phyloP scores from a whole-genome alignment of 2,113 vertebrate species.

The Agapornis roseicollis region DNA sequence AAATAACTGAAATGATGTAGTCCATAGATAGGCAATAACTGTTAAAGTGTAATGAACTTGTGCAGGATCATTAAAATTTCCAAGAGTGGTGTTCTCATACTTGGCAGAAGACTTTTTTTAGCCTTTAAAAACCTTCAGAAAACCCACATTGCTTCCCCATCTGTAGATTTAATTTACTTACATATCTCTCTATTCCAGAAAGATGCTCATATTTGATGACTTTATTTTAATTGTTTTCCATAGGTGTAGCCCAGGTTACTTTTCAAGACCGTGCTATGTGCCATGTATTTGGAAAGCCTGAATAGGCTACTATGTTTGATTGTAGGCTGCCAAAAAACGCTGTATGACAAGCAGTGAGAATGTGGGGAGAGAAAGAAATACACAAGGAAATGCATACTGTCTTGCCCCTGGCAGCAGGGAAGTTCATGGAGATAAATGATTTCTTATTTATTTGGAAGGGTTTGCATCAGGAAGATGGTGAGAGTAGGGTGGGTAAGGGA shows the following conservation, averaged over 20 bases:
- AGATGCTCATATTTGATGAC: neutral
- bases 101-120: neutral
- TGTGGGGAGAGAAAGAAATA: neutral
- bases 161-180: neutral
- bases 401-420: slow-evolving; percentile 37
- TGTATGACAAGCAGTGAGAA: slow-evolving; percentile 18
- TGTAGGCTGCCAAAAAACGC: slow-evolving; percentile 25
- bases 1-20: neutral
- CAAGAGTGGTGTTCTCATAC: neutral
- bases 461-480: slow-evolving; percentile 35
- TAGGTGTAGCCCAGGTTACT: slow-evolving; percentile 2
- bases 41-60: neutral
- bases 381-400: neutral
- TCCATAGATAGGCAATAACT: neutral
- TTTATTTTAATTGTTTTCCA: slow-evolving; percentile 21
- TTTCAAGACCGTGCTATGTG: neutral
- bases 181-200: neutral
- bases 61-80: neutral
- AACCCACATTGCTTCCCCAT: neutral
- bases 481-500: neutral
- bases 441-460: slow-evolving; percentile 50
- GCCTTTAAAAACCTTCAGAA: neutral
- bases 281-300: slow-evolving; percentile 37
- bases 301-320: slow-evolving; percentile 4
- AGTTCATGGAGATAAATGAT: slow-evolving; percentile 59